These are phyloP conservation scores for Cephus pygmeus DNA, from an alignment of 2,888 invertebrate species.

Conservation along the genomic window DNA sequence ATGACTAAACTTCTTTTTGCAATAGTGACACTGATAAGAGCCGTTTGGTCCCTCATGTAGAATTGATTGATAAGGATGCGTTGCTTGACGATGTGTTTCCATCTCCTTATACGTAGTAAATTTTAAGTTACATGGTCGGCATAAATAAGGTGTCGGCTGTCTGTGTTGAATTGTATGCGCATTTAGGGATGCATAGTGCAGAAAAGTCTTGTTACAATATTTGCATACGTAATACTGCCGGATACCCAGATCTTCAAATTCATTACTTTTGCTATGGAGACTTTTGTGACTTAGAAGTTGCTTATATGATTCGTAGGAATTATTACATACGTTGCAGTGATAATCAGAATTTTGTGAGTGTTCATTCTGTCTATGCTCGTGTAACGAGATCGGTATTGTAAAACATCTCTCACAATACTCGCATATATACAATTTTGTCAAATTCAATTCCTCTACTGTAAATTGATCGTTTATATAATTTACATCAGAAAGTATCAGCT, in stretches of 20 bases:
- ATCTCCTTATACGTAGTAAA: slow-evolving; percentile 15
- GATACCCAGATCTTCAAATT: slow-evolving; percentile 17
- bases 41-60: slow-evolving; percentile 26
- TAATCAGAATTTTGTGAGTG: slow-evolving; percentile 30
- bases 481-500: slow-evolving; percentile 11
- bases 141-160: slow-evolving; percentile 13
- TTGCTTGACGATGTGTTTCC: slow-evolving; percentile 10
- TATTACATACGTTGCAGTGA: slow-evolving; percentile 33
- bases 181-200: slow-evolving; percentile 25
- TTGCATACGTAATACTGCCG: slow-evolving; percentile 28
- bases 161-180: slow-evolving; percentile 14
- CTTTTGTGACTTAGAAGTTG: slow-evolving; percentile 22
- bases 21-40: slow-evolving; percentile 29
- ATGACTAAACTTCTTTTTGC: slow-evolving; percentile 26
- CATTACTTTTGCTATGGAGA: slow-evolving; percentile 14
- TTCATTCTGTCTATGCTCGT: slow-evolving; percentile 35
- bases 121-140: slow-evolving; percentile 14
- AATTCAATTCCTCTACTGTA: slow-evolving; percentile 34
- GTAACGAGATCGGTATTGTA: slow-evolving; percentile 36
- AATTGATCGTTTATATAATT: slow-evolving; percentile 31
- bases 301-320: slow-evolving; percentile 27
- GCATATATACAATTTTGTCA: slow-evolving; percentile 40
- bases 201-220: slow-evolving; percentile 32
- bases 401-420: slow-evolving; percentile 45
- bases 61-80: slow-evolving; percentile 29